Evolutionary conservation across 2,888 invertebrate species (phyloP), one percentile per base, ranked within the genome.

Genomic region (Eupithecia tripunctaria): DNA sequence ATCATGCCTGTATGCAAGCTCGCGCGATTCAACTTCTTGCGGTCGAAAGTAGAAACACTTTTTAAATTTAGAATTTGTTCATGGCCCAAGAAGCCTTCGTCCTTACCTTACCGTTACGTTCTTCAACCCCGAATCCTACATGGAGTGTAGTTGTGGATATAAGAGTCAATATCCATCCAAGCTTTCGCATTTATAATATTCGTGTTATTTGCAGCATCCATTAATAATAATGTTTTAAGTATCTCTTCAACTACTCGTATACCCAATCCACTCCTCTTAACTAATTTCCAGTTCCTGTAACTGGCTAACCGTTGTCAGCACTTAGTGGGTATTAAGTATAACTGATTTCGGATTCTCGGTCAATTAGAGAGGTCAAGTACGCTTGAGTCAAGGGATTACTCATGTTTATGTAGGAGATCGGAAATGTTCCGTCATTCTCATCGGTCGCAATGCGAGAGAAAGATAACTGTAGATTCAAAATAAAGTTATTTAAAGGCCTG

Each of bases 351-450:
- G 60, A 60, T 60, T 60, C 29, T 60, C 60, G 7, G 60, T 60
- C 60, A 60, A 60, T 60, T 60, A 60, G 60, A 60, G 27, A 60
- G 60, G 60, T 60, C 60, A 60, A 60, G 60, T 25, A 56, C 60
- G 60, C 60, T 29, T 29, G 56, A 56, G 56, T 25, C 25, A 56
- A 60, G 27, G 18, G 29, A 29, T 27, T 2, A 29, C 29, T 8
- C 7, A 29, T 18, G 60, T 60, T 27, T 60, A 29, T 27, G 59
- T 5, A 27, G 14, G 6, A 59, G 15, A 27, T 59, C 27, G 27
- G 59, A 27, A 60, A 60, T 56, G 25, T 56, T 56, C 25, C 56
- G 56, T 12, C 14, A 14, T 2, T 51, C 4, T 21, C 47, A 51
- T n/a, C 43, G 18, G 18, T 47, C 15, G n/a, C 43, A n/a, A 41